A percentile compares a stretch with the other conserved stretches of the same genome.
Conservation (phyloP, 2,888 invertebrate species). For the Abrostola tripartita region DNA sequence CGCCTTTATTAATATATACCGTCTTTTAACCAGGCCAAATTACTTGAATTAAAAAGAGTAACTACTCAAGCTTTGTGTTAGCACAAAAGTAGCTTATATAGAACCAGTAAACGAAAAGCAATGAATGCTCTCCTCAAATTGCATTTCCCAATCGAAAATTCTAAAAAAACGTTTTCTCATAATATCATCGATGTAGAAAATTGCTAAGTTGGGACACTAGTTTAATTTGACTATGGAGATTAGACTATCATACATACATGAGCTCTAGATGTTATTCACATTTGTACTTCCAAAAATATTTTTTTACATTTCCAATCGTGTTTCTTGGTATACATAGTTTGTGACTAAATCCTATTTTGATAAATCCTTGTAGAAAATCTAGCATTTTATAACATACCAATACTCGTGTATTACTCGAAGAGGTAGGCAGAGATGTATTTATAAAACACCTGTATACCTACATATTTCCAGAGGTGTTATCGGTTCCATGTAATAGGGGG, state of each 20-base stretch:
- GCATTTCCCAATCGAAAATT: conserved; percentile 19
- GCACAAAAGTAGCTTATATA: conserved; percentile 22
- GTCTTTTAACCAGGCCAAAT: conserved; percentile 17
- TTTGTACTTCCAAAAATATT: too few species aligned
- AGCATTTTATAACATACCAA: too few species aligned
- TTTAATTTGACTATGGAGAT: conserved; percentile 21
- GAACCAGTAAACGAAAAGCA: conserved; percentile 14
- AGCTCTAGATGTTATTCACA: conserved; percentile 9
- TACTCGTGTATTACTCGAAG: too few species aligned
- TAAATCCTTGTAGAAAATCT: too few species aligned
- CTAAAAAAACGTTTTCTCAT: conserved; percentile 34
- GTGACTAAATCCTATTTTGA: too few species aligned
- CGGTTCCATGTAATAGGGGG: too few species aligned
- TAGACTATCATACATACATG: conserved; percentile 7
- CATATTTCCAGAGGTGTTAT: too few species aligned
- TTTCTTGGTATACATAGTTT: too few species aligned
- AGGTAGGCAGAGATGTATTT: too few species aligned
- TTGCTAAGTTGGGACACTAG: conserved; percentile 25
- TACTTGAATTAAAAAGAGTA: conserved; percentile 31
- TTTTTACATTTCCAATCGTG: too few species aligned
- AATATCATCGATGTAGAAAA: conserved; percentile 29
- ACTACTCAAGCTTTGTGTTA: conserved; percentile 9
- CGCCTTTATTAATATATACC: conserved; percentile 19
- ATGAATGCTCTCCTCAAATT: conserved; percentile 26
- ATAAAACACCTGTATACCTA: too few species aligned